A percentile compares a stretch with the other conserved stretches of the same genome.
Conservation (phyloP, 2,888 invertebrate species). For the Conistra vaccinii region DNA sequence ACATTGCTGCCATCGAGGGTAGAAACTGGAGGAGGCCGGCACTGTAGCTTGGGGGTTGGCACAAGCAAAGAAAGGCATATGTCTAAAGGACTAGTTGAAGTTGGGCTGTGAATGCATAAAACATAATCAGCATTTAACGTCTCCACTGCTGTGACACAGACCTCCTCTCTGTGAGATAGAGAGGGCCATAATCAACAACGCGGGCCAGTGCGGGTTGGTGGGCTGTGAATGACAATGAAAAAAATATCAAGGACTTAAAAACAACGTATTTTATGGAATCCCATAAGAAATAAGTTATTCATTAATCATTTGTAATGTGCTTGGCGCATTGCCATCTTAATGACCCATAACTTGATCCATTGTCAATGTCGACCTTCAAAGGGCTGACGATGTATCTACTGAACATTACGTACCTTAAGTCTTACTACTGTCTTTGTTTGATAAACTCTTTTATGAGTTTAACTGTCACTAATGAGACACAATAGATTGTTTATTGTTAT, state of each 20-base stretch:
- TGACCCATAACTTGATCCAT: conserved; percentile 37
- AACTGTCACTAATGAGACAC: too few species aligned
- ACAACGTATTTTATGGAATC: conserved; percentile 1
- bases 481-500: too few species aligned
- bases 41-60: neutral
- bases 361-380: conserved; percentile 50
- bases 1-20: neutral
- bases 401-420: neutral
- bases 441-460: neutral
- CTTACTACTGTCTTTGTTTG: conserved; percentile 24
- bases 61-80: neutral
- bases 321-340: conserved; percentile 49
- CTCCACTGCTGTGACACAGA: neutral
- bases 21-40: neutral
- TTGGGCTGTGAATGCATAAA: neutral
- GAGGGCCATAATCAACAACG: too few species aligned
- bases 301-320: conserved; percentile 43
- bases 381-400: conserved; percentile 20
- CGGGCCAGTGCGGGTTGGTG: neutral
- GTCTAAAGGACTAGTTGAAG: neutral
- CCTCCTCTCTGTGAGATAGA: neutral
- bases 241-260: neutral
- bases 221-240: neutral
- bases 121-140: neutral
- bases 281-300: conserved; percentile 11